A percentile compares a stretch with the other conserved stretches of the same genome.
Evolutionary conservation across 1,140 invertebrate genomes (phyloP).

Genomic region (Leptonema lineaticorne): DNA sequence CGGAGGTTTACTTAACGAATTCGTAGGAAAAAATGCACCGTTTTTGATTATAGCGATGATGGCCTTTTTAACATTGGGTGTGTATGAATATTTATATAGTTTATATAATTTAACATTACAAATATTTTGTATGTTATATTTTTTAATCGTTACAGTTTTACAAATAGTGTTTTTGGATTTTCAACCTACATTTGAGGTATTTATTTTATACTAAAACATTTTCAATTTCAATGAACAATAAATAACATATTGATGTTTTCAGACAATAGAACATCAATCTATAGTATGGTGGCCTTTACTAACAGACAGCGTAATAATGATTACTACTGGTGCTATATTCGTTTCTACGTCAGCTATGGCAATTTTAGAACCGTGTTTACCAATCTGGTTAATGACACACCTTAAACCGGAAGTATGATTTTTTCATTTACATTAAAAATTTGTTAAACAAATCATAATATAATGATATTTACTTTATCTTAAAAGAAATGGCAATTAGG

Average conservation of each 20-base stretch:
- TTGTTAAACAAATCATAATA: neutral
- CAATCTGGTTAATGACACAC: constrained; percentile 74
- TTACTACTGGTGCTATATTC: constrained; percentile 68
- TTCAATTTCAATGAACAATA: neutral
- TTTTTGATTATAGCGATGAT: constrained; percentile 69
- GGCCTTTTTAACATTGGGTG: constrained; percentile 61
- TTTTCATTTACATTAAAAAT: constrained; percentile 5
- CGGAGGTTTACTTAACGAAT: constrained; percentile 73
- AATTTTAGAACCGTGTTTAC: constrained; percentile 78
- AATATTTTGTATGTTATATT: neutral
- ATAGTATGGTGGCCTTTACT: constrained; percentile 60
- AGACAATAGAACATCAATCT: constrained; percentile 41
- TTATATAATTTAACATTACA: neutral
- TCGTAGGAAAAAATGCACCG: constrained; percentile 71
- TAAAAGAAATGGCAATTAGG: constrained; percentile 73
- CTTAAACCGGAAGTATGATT: constrained; percentile 66
- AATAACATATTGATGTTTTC: neutral
- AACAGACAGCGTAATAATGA: constrained; percentile 60
- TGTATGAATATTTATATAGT: too few species aligned
- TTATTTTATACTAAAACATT: neutral
- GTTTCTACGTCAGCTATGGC: constrained; percentile 77
- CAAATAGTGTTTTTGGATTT: constrained; percentile 38
- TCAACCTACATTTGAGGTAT: constrained; percentile 29
- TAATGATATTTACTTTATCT: neutral
- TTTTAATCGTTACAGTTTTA: constrained; percentile 30